A percentile compares a stretch with the other conserved stretches of the same genome.
phyloP scores from a whole-genome alignment of 2,113 vertebrate species.

The Pygoscelis adeliae region DNA sequence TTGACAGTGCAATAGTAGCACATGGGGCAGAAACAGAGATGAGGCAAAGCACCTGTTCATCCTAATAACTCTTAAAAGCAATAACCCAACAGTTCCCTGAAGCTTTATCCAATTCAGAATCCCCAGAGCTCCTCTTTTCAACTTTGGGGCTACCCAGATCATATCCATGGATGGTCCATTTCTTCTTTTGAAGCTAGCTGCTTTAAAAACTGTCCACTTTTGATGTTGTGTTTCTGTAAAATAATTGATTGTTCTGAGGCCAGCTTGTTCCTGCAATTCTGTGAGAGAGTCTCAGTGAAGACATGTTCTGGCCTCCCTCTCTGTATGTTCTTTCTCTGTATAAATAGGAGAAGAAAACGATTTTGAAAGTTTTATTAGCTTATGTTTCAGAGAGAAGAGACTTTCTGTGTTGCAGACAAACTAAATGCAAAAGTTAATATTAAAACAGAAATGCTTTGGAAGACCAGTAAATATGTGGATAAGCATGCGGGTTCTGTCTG shows the following conservation, averaged over 20 bases:
- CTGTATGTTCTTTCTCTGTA: neutral
- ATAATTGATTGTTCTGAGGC: neutral
- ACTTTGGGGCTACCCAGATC: neutral
- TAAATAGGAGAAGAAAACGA: neutral
- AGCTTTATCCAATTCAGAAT: neutral
- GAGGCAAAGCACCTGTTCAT: neutral
- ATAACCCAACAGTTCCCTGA: neutral
- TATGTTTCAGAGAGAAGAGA: neutral
- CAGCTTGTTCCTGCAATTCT: neutral
- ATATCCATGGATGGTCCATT: neutral
- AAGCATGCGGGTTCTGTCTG: neutral
- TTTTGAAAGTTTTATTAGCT: neutral
- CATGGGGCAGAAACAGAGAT: fast-evolving
- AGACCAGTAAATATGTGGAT: neutral
- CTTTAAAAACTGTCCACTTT: neutral
- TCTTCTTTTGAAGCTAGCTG: neutral
- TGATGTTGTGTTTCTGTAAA: neutral
- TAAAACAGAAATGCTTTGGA: neutral
- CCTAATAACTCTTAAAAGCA: neutral
- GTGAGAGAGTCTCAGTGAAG: neutral
- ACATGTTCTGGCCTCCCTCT: neutral
- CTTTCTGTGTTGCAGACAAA: neutral
- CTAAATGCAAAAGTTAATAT: neutral
- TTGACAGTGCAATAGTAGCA: neutral
- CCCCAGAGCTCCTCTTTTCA: neutral